Evolutionary conservation across 2,797 vertebrate genomes (phyloP).

Genomic region (Liasis olivaceus): DNA sequence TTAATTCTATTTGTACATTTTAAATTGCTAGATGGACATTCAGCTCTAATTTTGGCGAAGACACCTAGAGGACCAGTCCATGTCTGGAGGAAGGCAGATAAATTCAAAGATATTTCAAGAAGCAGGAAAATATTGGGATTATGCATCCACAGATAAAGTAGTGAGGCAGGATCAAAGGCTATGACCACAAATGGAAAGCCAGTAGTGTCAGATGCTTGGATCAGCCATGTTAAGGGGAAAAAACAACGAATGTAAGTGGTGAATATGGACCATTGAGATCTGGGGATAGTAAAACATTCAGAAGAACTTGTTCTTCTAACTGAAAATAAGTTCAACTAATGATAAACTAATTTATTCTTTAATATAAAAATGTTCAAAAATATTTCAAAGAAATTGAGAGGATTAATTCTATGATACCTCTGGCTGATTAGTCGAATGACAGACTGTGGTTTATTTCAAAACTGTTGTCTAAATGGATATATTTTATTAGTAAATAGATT

Average conservation of each 20-base stretch:
- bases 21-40: background rate
- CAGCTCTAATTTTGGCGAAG: background rate
- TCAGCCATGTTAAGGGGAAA: background rate
- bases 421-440: background rate
- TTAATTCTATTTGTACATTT: background rate
- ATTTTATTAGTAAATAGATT: rapidly evolving
- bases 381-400: background rate
- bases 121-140: background rate
- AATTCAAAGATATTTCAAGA: background rate
- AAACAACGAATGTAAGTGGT: background rate
- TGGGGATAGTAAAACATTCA: background rate
- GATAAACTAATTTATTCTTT: background rate
- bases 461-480: background rate
- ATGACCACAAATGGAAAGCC: background rate
- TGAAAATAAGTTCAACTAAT: background rate
- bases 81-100: background rate
- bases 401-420: background rate
- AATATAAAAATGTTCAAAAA: background rate
- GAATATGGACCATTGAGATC: background rate
- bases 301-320: background rate
- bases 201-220: background rate
- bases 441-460: background rate
- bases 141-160: background rate
- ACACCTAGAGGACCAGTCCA: background rate
- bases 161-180: background rate